Conservation (phyloP, 2,113 vertebrate species). For the Ellobius talpinus region DNA sequence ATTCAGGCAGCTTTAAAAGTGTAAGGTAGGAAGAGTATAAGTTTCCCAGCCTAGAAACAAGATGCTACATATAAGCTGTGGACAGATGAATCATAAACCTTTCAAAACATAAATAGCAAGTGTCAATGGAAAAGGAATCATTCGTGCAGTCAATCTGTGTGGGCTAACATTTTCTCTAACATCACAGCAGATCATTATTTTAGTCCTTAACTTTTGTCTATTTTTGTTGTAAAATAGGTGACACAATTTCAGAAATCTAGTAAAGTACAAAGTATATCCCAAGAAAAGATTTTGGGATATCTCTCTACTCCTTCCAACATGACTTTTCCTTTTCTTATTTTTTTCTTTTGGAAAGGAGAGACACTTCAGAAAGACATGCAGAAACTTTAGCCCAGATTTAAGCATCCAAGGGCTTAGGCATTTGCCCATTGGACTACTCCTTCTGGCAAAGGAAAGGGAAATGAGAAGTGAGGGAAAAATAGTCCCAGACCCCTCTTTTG, state of each 20-base stretch:
- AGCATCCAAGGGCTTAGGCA: not conserved
- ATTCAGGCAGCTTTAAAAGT: not conserved
- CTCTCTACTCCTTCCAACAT: no score
- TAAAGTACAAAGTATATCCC: not conserved
- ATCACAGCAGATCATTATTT: not conserved
- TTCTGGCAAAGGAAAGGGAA: not conserved
- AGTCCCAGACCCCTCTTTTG: not conserved
- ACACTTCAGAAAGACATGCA: not conserved
- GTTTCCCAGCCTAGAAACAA: not conserved
- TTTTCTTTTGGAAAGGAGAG: not conserved
- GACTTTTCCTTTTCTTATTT: not conserved
- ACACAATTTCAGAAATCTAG: conserved; percentile 10
- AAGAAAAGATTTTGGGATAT: not conserved
- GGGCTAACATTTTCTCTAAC: not conserved
- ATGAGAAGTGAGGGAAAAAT: not conserved
- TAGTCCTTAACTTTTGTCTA: not conserved
- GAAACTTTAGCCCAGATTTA: not conserved
- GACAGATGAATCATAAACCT: not conserved
- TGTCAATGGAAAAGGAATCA: not conserved
- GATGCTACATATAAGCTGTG: not conserved
- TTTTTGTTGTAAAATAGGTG: not conserved
- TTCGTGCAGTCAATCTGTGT: not conserved
- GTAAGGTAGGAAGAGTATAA: not conserved
- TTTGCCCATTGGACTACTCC: not conserved
- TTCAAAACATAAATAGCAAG: not conserved